Evolutionary conservation across 2,888 invertebrate species (phyloP).

Genomic region (Lumbricus terrestris): DNA sequence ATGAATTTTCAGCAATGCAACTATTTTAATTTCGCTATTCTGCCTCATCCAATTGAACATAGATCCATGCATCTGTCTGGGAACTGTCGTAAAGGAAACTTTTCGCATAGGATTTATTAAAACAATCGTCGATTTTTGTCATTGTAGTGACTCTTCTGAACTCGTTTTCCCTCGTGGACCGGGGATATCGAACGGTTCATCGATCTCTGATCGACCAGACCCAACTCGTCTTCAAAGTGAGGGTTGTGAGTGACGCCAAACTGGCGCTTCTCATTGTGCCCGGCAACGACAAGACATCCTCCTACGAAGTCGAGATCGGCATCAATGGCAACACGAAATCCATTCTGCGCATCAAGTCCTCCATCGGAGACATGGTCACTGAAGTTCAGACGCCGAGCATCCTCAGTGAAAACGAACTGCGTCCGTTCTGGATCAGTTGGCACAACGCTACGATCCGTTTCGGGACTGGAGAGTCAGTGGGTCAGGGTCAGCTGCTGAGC

Average conservation of each 20-base stretch:
- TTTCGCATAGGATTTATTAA: neutral
- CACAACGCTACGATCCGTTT: neutral
- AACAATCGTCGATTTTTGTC: neutral
- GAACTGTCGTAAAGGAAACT: no score
- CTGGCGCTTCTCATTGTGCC: conserved; percentile 19
- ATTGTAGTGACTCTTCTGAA: neutral
- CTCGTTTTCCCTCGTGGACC: neutral
- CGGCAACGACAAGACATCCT: conserved; percentile 10
- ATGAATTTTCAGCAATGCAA: no score
- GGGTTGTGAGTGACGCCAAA: conserved; percentile 19
- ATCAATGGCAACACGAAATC: conserved; percentile 14
- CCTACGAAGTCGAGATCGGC: conserved; percentile 22
- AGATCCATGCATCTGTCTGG: no score
- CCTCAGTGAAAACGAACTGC: neutral
- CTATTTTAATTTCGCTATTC: no score
- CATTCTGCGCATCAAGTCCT: neutral
- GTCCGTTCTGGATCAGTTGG: conserved; percentile 29
- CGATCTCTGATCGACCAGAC: conserved; percentile 12
- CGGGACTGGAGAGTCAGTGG: conserved; percentile 17
- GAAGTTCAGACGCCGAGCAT: conserved; percentile 19
- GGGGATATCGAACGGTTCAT: conserved; percentile 8
- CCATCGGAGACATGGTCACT: neutral
- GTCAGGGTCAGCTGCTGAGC: conserved; percentile 5
- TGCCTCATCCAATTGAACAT: no score
- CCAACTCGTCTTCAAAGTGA: conserved; percentile 18